phyloP scores from a whole-genome alignment of 1,140 invertebrate genomes.

The Eufriesea mexicana region DNA sequence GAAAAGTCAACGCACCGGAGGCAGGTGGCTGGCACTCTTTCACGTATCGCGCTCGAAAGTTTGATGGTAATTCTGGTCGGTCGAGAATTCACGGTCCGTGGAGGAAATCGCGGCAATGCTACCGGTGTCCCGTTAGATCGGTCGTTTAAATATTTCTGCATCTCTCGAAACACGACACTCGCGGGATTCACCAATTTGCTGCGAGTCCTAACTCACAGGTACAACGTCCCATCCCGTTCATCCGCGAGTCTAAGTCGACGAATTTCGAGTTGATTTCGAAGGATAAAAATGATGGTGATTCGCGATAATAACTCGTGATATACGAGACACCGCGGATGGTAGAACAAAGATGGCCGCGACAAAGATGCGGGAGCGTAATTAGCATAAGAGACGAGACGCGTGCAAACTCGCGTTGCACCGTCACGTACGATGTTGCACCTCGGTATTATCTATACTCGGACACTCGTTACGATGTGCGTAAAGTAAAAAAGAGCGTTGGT shows the following conservation, averaged over 20 bases:
- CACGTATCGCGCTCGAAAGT: slow-evolving; percentile 34
- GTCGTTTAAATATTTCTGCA: slow-evolving; percentile 20
- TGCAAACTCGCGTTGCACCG: slow-evolving; percentile 8
- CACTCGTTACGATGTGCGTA: slow-evolving; percentile 1
- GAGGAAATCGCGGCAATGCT: slow-evolving; percentile 18
- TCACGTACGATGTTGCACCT: slow-evolving; percentile 31
- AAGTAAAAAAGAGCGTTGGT: slow-evolving; percentile 1
- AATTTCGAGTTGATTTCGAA: neutral
- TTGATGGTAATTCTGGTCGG: slow-evolving; percentile 22
- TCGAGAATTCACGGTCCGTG: slow-evolving; percentile 16
- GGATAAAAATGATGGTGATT: neutral
- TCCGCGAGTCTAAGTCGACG: no score
- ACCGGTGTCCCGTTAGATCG: slow-evolving; percentile 36
- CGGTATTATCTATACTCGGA: slow-evolving; percentile 19
- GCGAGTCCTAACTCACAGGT: neutral
- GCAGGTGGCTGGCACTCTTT: slow-evolving; percentile 33
- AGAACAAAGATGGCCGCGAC: neutral
- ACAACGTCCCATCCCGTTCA: no score
- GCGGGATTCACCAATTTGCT: neutral
- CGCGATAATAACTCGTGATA: neutral
- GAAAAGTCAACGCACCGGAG: slow-evolving; percentile 45
- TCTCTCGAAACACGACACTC: neutral
- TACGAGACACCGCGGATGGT: neutral
- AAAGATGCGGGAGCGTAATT: neutral
- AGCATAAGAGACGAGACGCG: slow-evolving; percentile 12